A percentile compares a stretch with the other conserved stretches of the same genome.
Conservation (phyloP, 2,797 vertebrate genomes). For the Lagocephalus sceleratus region DNA sequence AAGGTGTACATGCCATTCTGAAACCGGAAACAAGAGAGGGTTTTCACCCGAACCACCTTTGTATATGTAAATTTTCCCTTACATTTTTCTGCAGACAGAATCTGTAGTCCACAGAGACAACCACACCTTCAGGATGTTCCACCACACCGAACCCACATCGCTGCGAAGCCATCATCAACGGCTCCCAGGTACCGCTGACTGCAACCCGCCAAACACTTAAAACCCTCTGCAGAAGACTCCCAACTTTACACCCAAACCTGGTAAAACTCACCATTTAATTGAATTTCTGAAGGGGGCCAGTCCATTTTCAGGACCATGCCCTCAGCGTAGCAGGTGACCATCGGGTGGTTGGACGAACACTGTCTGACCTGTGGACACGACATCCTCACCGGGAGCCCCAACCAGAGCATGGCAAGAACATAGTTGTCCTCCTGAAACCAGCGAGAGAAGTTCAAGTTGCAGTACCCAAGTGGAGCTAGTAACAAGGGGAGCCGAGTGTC, state of each 20-base stretch:
- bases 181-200: conserved; percentile 70
- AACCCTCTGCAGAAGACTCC: too few relatives aligned
- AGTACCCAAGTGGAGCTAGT: background rate
- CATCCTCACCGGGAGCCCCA: conserved; percentile 69
- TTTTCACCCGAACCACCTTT: background rate
- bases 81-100: conserved; percentile 67
- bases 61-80: fast-evolving
- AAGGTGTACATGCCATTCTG: conserved; percentile 72
- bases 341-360: conserved; percentile 48
- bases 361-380: conserved; percentile 59
- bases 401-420: conserved; percentile 68
- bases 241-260: too few relatives aligned
- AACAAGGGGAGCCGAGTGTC: background rate
- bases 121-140: conserved; percentile 61
- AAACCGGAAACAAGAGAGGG: conserved; percentile 3
- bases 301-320: conserved; percentile 72
- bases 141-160: conserved; percentile 69
- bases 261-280: conserved; percentile 64
- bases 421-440: conserved; percentile 62
- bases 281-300: conserved; percentile 43
- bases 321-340: conserved; percentile 65
- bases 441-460: background rate
- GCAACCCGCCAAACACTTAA: background rate
- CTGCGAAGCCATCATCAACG: conserved; percentile 47
- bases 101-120: conserved; percentile 59